Conservation (phyloP, 2,113 vertebrate genomes). For the Neolamprologus ventralis region DNA sequence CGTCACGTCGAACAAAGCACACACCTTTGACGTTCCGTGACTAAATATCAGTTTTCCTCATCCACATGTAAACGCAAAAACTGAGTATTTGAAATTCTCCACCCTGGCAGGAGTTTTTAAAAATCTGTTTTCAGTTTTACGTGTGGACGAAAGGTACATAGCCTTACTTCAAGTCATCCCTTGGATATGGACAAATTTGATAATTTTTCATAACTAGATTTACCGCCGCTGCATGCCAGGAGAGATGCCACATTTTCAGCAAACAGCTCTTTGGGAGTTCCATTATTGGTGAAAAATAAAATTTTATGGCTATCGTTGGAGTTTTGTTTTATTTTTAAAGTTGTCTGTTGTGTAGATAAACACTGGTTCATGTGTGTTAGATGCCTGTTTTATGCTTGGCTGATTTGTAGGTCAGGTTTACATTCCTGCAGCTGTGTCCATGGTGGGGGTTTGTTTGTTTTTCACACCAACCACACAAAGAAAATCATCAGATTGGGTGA, state of each 20-base stretch:
- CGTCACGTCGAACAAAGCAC: rapidly evolving
- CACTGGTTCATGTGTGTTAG: neutral
- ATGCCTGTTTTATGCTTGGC: neutral
- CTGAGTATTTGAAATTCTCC: neutral
- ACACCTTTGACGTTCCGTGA: rapidly evolving
- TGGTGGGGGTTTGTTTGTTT: neutral
- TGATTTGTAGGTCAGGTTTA: neutral
- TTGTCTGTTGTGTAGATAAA: neutral
- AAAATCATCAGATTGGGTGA: neutral
- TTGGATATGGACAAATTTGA: neutral
- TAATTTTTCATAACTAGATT: rapidly evolving
- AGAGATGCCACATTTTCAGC: neutral
- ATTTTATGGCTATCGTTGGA: rapidly evolving
- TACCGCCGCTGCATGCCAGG: rapidly evolving
- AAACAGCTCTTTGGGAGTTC: neutral
- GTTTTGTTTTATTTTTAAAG: neutral
- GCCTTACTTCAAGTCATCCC: neutral
- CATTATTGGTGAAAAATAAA: neutral
- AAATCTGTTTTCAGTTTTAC: neutral
- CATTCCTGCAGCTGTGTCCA: neutral
- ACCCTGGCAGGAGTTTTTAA: neutral
- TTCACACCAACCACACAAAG: neutral
- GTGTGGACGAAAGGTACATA: rapidly evolving
- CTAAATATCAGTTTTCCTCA: neutral
- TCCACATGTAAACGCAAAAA: neutral